Evolutionary conservation across 2,113 vertebrate species (phyloP), one percentile per base, ranked within the genome.

Genomic region (Lepus europaeus): DNA sequence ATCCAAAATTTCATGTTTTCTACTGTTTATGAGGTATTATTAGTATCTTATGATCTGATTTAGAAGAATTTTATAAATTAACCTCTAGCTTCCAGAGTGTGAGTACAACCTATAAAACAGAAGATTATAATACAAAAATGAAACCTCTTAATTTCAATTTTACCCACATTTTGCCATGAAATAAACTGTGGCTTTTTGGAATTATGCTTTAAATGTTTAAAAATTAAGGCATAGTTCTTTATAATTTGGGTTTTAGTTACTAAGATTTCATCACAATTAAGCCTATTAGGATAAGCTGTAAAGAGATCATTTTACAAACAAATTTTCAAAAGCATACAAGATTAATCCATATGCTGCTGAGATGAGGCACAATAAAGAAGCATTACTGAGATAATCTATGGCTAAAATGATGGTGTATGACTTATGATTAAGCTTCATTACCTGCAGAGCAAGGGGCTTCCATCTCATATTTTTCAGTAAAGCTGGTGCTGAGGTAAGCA

Each of bases 391-490:
- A 98, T 98, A 97, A 98, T 98, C 98, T 98, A 96, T 97, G 98
- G 97, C 98, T 98, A 98, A 98, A 98, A 99, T 98, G 98, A 99
- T 98, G 98, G 98, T 97, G 98, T 98, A 98, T 98, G 98, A 98
- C 98, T 98, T 98, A 98, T 98, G 98, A 98, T 98, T 98, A 98
- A 98, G 98, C 98, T 99, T 99, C 98, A 98, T 99, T 99, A 99
- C 99, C 99, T 99, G 99, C 98, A 99, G 99, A 98, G 99, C 99
- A 98, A 99, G 99, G 98, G 99, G 99, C 98, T 99, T 99, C 99
- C 99, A 99, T 98, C 99, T 99, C 99, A 99, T 99, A 99, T 99
- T 99, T 99, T 99, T 99, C 98, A 99, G 99, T 99, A 99, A 99
- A 96, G 99, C 99, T 97, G 99, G 99, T 99, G 99, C 99, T 96